Evolutionary conservation across 2,797 vertebrate genomes (phyloP), one percentile per base, ranked within the genome.

Genomic region (Takifugu ocellatus): DNA sequence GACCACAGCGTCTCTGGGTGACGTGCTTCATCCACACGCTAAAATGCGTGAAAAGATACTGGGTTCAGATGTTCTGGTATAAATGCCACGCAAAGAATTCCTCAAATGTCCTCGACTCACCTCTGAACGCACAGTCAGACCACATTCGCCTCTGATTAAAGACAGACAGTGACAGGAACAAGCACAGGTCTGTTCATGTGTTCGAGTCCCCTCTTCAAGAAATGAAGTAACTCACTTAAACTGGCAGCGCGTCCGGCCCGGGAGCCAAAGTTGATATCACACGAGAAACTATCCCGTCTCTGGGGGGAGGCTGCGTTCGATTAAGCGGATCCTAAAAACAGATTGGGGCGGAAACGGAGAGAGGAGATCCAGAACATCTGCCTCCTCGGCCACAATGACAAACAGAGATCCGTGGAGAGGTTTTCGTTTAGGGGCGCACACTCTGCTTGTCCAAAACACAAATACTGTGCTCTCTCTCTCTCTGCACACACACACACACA

Each of bases 331-430:
- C 70, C 80, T 86, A 79, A 84, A 89, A 88, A 84, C 80, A 87
- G 79, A 82, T 65, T 1, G 59, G 64, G 68, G 77, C 56, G 72
- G 78, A 85, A 85, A 86, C 59, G 61, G 75, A 77, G 66, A 79
- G 86, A 81, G 72, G 67, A 54, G 69, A 57, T 81, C 70, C 80
- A 82, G 77, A 82, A 89, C 86, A 85, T 88, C 83, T 86, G 85
- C 75, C 68, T 83, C 49, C 60, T 62, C 48, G 5, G 70, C 74
- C 81, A 59, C 76, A 79, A 74, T 56, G 75, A 82, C 80, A 82
- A 72, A 81, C 60, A 68, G 57, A 49, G 61, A 57, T 45, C 53
- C 53, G 51, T 29, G 42, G 48, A 59, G 59, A 5, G 53, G 55
- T 66, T 81, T 77, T 68, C 33, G 63, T 50, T 63, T 3, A n/a